Percentiles rank a stretch among this genome's conserved stretches.
Evolutionary conservation across 2,113 vertebrate species (phyloP).

Genomic region (Thomomys bottae): DNA sequence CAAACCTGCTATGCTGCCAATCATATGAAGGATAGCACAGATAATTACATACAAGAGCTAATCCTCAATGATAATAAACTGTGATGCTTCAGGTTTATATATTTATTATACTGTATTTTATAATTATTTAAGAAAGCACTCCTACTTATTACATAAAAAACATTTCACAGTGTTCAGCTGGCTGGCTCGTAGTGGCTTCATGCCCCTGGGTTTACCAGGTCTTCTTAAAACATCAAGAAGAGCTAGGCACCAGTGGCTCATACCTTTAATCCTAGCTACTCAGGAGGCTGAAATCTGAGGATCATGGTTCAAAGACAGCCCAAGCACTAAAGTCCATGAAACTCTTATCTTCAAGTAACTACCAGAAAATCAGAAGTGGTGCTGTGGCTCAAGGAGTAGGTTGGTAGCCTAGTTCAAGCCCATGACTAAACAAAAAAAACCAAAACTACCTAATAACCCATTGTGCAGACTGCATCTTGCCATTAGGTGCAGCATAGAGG

Average conservation of each 20-base stretch:
- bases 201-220: neutral
- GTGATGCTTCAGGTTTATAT: neutral
- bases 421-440: too few relatives aligned
- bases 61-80: too few relatives aligned
- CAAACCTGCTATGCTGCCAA: neutral
- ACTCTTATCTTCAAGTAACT: too few relatives aligned
- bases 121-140: neutral
- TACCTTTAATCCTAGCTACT: too few relatives aligned
- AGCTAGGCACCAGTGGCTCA: too few relatives aligned
- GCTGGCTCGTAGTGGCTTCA: neutral
- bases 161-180: neutral
- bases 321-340: too few relatives aligned
- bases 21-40: neutral
- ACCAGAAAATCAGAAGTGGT: too few relatives aligned
- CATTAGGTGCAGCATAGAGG: neutral
- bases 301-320: too few relatives aligned
- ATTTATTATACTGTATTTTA: neutral
- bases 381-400: too few relatives aligned
- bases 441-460: neutral
- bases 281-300: too few relatives aligned
- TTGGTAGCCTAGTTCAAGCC: too few relatives aligned
- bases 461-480: neutral
- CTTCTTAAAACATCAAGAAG: neutral
- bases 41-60: neutral
- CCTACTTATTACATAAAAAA: neutral